Evolutionary conservation across 2,797 vertebrate species (phyloP).

Genomic region (Urosaurus nigricauda): DNA sequence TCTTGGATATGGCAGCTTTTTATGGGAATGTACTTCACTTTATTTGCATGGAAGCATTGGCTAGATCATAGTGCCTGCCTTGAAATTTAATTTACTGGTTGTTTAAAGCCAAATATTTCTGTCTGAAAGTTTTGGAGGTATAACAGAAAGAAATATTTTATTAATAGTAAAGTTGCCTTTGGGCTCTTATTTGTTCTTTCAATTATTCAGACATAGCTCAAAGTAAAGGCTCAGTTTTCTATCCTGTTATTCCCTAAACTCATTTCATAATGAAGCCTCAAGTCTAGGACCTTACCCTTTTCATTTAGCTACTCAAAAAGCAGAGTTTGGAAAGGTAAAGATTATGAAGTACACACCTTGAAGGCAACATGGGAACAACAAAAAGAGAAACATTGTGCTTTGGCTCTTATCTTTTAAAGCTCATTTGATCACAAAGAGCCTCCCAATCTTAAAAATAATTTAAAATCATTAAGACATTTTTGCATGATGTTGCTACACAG

Average conservation of each 20-base stretch:
- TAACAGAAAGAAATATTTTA: slow-evolving; percentile 12
- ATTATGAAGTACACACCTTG: slow-evolving; percentile 1
- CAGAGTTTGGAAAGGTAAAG: neutral
- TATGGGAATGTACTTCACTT: neutral
- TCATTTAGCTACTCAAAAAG: slow-evolving; percentile 7
- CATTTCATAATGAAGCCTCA: slow-evolving; percentile 23
- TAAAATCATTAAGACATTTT: neutral
- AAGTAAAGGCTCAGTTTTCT: slow-evolving; percentile 9
- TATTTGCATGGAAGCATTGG: neutral
- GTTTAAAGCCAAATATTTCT: neutral
- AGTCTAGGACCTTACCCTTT: slow-evolving; percentile 23
- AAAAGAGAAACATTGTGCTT: neutral
- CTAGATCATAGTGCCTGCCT: neutral
- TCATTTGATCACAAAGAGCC: neutral
- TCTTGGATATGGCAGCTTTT: neutral
- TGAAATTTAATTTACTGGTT: slow-evolving; percentile 5
- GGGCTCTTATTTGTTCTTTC: slow-evolving; percentile 36
- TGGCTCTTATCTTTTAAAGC: neutral
- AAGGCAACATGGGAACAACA: slow-evolving; percentile 21
- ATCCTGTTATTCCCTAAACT: slow-evolving; percentile 12
- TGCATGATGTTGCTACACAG: neutral
- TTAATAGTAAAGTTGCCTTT: slow-evolving; percentile 31
- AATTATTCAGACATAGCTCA: slow-evolving; percentile 36
- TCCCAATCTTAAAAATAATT: neutral
- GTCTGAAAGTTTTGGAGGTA: slow-evolving; percentile 8